A percentile compares a stretch with the other conserved stretches of the same genome.
Evolutionary conservation across 2,113 vertebrate genomes (phyloP).

Genomic region (Pithys albifrons): DNA sequence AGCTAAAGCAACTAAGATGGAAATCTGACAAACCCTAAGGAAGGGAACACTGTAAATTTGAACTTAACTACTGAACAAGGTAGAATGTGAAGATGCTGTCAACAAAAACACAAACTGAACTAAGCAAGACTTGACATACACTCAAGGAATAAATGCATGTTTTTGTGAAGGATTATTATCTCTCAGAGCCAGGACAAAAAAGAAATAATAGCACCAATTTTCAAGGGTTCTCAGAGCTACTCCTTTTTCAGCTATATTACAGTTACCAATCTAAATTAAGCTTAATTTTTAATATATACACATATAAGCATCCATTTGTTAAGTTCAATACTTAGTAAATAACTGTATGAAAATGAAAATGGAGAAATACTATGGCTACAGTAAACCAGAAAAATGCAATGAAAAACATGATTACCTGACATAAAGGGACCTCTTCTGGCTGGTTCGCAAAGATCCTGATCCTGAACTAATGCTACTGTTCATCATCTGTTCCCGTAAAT

Average conservation of each 20-base stretch:
- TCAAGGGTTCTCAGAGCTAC: background rate
- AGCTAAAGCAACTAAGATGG: background rate
- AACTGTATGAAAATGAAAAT: background rate
- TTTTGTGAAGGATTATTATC: background rate
- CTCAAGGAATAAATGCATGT: background rate
- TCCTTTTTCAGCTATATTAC: background rate
- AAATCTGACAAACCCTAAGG: background rate
- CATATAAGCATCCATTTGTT: background rate
- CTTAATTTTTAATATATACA: background rate
- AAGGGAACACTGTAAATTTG: background rate
- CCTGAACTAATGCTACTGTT: slow-evolving; percentile 98
- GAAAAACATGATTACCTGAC: slow-evolving; percentile 82
- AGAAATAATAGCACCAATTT: background rate
- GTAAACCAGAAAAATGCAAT: background rate
- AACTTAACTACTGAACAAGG: background rate
- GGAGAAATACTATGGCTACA: background rate
- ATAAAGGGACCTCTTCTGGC: slow-evolving; percentile 94
- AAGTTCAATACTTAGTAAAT: background rate
- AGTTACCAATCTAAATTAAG: background rate
- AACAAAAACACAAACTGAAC: background rate
- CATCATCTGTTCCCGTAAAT: slow-evolving; percentile 98
- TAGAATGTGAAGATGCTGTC: background rate
- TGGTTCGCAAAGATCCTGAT: slow-evolving; percentile 91
- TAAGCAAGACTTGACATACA: background rate
- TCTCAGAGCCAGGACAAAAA: background rate